Base-by-base conservation (phyloP, 2,888 invertebrate species). In the Eupithecia centaureata region DNA sequence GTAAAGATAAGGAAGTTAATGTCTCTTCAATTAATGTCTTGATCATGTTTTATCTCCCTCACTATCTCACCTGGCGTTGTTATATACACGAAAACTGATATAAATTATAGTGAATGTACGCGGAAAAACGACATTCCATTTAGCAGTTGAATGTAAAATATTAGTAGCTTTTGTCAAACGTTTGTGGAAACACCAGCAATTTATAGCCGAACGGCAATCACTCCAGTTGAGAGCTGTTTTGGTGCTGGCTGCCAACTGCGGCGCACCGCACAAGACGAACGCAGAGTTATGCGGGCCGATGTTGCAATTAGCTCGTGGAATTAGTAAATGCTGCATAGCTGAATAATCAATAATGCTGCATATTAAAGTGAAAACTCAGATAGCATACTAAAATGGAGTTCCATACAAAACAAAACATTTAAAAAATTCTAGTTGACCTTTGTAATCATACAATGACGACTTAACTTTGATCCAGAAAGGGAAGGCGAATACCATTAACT, bases 151-250 rank as follows among this genome's bases (percentile, higher is more conserved):
- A 32, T 61, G 10, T 30, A 52, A 61, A 51, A 61, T 52, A 61
- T 61, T 13, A 33, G 12, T 32, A 61, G 61, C 22, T 51, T 61
- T 61, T 52, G 33, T 52, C 61, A 61, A 61, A 52, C 61, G 25
- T 51, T 61, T 33, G 61, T 33, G 52, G n/a, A 25, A 61, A 61
- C 32, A 61, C 51, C 22, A 22, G 22, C 61, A 33, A 61, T 61
- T 61, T 33, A 13, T 61, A 51, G 25, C 15, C 25, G 51, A 52
- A 61, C n/a, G 32, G 61, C 61, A 61, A 61, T 61, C 52, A 61
- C 33, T 61, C 33, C 15, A 52, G 25, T 42, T 59, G 27, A 38
- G 59, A 59, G 38, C 27, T 27, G 1, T 27, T 12, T 5, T 25
- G 15, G 25, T 18, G 27, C 52, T 52, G 52, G 15, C 7, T 27